A percentile compares a stretch with the other conserved stretches of the same genome.
These are phyloP conservation scores for Zaprionus gabonicus DNA, from an alignment of 1,140 invertebrate species.

Conservation along the genomic window DNA sequence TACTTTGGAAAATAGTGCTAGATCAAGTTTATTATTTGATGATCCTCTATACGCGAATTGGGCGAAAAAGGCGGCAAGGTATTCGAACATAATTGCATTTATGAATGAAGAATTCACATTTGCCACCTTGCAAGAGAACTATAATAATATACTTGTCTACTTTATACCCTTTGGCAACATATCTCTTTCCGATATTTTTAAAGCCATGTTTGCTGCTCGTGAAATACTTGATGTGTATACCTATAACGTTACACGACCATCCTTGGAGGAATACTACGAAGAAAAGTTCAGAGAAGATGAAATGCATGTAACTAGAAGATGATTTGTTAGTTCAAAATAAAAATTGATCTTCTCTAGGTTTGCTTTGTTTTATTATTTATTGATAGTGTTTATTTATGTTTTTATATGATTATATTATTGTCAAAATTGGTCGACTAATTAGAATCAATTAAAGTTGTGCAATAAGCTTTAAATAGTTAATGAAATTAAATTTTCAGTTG, in stretches of 20 bases:
- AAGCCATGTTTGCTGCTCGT: slow-evolving; percentile 10
- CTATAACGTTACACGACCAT: slow-evolving; percentile 2
- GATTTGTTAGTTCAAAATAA: neutral
- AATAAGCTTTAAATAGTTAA: neutral
- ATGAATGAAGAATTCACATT: slow-evolving; percentile 12
- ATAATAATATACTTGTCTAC: slow-evolving; percentile 14
- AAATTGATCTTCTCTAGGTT: too few relatives aligned
- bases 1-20: neutral
- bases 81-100: slow-evolving; percentile 1
- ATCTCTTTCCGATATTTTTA: slow-evolving; percentile 3
- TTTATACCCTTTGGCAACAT: slow-evolving; percentile 17
- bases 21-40: neutral
- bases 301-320: accelerated
- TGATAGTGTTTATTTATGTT: too few relatives aligned
- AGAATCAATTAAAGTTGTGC: too few relatives aligned
- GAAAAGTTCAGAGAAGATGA: neutral
- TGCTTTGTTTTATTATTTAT: too few relatives aligned
- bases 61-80: neutral
- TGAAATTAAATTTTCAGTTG: neutral
- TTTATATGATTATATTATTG: too few relatives aligned
- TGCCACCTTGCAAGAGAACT: neutral
- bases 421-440: too few relatives aligned
- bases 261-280: slow-evolving; percentile 17
- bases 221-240: neutral
- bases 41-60: neutral